Evolutionary conservation across 2,888 invertebrate genomes (phyloP), one percentile per base, ranked within the genome.

Genomic region (Polydrusus pterygomalis): DNA sequence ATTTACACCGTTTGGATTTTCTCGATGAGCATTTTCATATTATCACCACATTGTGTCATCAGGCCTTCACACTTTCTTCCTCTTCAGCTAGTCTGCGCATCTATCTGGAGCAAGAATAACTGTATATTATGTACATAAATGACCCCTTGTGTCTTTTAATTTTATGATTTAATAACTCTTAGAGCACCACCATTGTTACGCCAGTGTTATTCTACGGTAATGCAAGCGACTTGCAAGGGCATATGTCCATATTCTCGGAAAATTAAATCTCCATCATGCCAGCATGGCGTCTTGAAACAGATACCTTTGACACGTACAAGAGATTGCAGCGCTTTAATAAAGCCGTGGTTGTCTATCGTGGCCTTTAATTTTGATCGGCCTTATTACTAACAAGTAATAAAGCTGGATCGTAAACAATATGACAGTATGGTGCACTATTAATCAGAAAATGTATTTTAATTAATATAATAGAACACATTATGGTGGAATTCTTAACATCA

Each of bases 261-360:
- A 82, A 83, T 84, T 82, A 82, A 81, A 75, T 77, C 77, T 79
- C 79, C 56, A 80, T 81, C 81, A 79, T 54, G 68, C 64, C 80
- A 77, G 74, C 60, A 77, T 79, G 81, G 78, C 78, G 79, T 73
- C 38, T 62, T 49, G 78, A 77, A 77, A 71, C 81, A 81, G 81
- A 80, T 79, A 82, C 78, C 81, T 80, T 79, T 83, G 83, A 83
- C 83, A 79, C 75, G 69, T 80, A 82, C 81, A 80, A 78, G 80
- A 79, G 58, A 60, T 15, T 60, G 18, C 38, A 38, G 58, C 17
- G 30, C 38, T 60, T 60, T 60, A 60, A 38, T 60, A 38, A 60
- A 60, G 58, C 38, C 38, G 38, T 17, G 8, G 17, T 38, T 38
- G 38, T 60, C 38, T 60, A 38, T 60, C 17, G 17, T 60, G 38